Evolutionary conservation across 2,113 vertebrate genomes (phyloP).

Genomic region (Electrona antarctica): DNA sequence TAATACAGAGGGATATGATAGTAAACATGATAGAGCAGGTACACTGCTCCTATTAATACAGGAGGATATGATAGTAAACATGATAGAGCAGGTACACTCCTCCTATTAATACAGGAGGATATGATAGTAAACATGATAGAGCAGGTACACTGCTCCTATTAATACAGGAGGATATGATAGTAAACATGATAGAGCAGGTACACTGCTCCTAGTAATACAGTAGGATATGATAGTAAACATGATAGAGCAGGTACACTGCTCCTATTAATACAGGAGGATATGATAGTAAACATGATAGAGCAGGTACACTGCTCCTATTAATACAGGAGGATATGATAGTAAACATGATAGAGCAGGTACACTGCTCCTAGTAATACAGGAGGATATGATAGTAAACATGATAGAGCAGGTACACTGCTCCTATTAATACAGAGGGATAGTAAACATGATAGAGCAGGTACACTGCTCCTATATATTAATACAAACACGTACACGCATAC

Average conservation of each 20-base stretch:
- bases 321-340: background rate
- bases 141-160: slow-evolving; percentile 59
- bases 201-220: slow-evolving; percentile 46
- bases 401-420: slow-evolving; percentile 70
- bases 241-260: slow-evolving; percentile 54
- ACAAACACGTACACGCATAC: background rate
- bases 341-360: slow-evolving; percentile 40
- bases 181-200: slow-evolving; percentile 74
- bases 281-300: no score
- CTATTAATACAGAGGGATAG: slow-evolving; percentile 18
- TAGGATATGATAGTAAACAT: no score
- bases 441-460: no score
- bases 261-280: no score
- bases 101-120: slow-evolving; percentile 23
- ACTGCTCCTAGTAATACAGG: slow-evolving; percentile 52
- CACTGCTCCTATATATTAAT: slow-evolving; percentile 48
- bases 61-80: no score
- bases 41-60: slow-evolving; percentile 59
- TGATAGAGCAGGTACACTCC: slow-evolving; percentile 71
- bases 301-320: slow-evolving; percentile 63
- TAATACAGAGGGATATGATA: slow-evolving; percentile 8
- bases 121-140: no score
- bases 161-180: no score
- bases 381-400: no score
- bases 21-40: slow-evolving; percentile 23